These are phyloP conservation scores for Micromussa lordhowensis DNA, from an alignment of 92 coral and sea anemone species.

Conservation along the genomic window DNA sequence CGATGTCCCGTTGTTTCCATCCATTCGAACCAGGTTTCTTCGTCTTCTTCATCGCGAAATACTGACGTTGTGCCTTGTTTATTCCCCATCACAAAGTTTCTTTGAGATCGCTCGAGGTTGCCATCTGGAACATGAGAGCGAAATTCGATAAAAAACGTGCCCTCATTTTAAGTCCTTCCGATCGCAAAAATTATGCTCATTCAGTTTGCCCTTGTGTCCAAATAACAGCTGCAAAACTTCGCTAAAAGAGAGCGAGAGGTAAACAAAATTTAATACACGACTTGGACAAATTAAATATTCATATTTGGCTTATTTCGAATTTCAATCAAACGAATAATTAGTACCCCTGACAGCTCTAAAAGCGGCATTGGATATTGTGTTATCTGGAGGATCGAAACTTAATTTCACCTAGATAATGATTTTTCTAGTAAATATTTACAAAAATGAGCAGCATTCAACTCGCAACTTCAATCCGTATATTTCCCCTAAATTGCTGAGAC, in stretches of 20 bases:
- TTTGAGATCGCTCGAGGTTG: neutral
- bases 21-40: slow-evolving; percentile 73
- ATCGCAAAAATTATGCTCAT: neutral
- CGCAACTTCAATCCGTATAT: neutral
- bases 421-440: neutral
- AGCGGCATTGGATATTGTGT: neutral
- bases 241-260: neutral
- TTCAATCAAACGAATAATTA: neutral
- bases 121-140: neutral
- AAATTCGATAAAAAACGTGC: neutral
- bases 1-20: slow-evolving; percentile 34
- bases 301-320: neutral
- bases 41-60: slow-evolving; percentile 62
- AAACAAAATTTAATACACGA: slow-evolving; percentile 2
- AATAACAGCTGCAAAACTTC: neutral
- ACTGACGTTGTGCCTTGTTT: slow-evolving; percentile 37
- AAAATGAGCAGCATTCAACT: neutral
- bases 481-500: neutral
- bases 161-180: neutral
- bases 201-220: slow-evolving; percentile 8
- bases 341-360: neutral
- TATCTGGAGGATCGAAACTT: neutral
- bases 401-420: neutral
- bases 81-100: slow-evolving; percentile 38
- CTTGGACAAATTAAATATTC: slow-evolving; percentile 38